Evolutionary conservation across 2,888 invertebrate species (phyloP).

Genomic region (Eilema sororculum): DNA sequence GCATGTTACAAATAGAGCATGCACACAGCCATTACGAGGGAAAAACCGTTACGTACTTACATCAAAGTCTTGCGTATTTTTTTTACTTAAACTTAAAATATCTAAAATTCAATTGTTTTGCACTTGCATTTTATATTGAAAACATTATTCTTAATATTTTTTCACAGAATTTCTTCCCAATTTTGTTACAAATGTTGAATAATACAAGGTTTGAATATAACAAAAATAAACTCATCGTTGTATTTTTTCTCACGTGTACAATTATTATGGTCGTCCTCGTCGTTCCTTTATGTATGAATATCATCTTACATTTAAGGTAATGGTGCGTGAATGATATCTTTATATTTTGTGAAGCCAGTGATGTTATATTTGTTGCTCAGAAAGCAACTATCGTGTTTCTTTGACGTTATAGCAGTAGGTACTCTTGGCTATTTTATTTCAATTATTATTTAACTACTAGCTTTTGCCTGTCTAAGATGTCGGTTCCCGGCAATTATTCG

Average conservation of each 20-base stretch:
- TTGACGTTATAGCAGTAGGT: not conserved
- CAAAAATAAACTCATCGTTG: constrained; percentile 17
- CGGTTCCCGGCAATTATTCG: too few species aligned
- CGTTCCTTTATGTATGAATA: constrained; percentile 54
- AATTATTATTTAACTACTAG: not conserved
- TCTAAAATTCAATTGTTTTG: too few species aligned
- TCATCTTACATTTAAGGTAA: constrained; percentile 60
- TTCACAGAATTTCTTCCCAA: not conserved
- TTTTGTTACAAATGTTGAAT: not conserved
- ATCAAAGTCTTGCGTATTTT: too few species aligned
- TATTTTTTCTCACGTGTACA: constrained; percentile 50
- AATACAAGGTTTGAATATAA: not conserved
- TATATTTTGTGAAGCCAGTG: constrained; percentile 43
- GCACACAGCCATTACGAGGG: too few species aligned
- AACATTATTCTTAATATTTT: too few species aligned
- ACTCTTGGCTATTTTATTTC: not conserved
- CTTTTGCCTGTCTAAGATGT: too few species aligned
- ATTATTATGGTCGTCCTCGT: constrained; percentile 51
- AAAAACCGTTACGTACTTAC: too few species aligned
- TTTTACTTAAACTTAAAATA: too few species aligned
- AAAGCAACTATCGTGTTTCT: constrained; percentile 16
- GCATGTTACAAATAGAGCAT: too few species aligned
- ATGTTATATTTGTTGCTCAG: constrained; percentile 37
- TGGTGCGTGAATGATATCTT: constrained; percentile 61
- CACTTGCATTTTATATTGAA: too few species aligned